These are phyloP conservation scores for Umimayanthus chanpuru DNA, from an alignment of 92 coral and sea anemone genomes.

Conservation along the genomic window DNA sequence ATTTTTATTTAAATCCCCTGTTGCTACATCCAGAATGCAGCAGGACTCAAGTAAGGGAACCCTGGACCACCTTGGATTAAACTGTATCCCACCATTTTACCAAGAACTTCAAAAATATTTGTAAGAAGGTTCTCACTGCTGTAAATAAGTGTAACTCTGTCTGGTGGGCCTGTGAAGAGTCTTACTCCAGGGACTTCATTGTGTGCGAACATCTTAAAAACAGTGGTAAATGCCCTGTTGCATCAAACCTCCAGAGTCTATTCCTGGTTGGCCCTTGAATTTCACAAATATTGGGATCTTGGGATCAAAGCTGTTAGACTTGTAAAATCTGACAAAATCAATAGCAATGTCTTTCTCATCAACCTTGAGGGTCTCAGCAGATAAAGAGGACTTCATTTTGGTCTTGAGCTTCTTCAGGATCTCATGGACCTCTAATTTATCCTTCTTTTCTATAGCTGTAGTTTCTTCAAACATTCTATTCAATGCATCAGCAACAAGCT, in stretches of 20 bases:
- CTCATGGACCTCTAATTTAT: neutral
- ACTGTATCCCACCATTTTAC: conserved; percentile 47
- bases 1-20: conserved; percentile 54
- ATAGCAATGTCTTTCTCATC: conserved; percentile 17
- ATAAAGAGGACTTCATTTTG: neutral
- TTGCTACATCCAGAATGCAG: conserved; percentile 42
- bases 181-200: conserved; percentile 44
- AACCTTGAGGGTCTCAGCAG: neutral
- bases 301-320: conserved; percentile 47
- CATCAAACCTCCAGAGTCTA: conserved; percentile 59
- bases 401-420: neutral
- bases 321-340: conserved; percentile 22
- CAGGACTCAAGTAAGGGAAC: conserved; percentile 45
- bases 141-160: conserved; percentile 37
- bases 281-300: conserved; percentile 32
- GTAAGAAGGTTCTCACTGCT: conserved; percentile 52
- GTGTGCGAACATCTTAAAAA: conserved; percentile 33
- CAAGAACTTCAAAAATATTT: conserved; percentile 42
- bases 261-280: conserved; percentile 52
- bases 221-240: conserved; percentile 53
- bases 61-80: conserved; percentile 51
- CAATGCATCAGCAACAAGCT: conserved; percentile 22
- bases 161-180: conserved; percentile 45
- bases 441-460: neutral
- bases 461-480: neutral